phyloP scores from a whole-genome alignment of 1,140 invertebrate species.

The Vanessa atalanta region DNA sequence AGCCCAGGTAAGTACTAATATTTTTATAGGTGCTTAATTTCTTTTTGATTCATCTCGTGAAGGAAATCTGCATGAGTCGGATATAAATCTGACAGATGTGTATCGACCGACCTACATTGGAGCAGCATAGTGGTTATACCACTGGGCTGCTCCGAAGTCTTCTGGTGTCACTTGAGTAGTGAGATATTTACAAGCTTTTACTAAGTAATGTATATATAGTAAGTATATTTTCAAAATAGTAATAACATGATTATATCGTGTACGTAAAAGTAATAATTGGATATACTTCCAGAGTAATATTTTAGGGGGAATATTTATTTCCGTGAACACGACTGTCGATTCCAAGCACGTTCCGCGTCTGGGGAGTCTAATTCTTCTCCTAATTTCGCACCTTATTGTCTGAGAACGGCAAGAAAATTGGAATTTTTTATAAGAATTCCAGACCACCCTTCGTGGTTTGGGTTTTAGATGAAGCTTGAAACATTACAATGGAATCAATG shows the following conservation, averaged over 20 bases:
- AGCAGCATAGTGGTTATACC: too few relatives aligned
- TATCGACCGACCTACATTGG: too few relatives aligned
- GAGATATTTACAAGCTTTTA: not conserved
- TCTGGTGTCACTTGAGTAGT: too few relatives aligned
- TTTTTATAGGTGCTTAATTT: too few relatives aligned
- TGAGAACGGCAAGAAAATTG: conserved; percentile 67
- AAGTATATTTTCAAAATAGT: not conserved
- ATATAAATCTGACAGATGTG: too few relatives aligned
- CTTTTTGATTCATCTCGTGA: too few relatives aligned
- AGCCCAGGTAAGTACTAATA: too few relatives aligned
- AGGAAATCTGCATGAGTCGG: too few relatives aligned
- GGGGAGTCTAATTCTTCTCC: conserved; percentile 75
- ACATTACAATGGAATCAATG: conserved; percentile 35
- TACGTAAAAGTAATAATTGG: conserved; percentile 26
- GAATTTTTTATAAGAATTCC: conserved; percentile 71
- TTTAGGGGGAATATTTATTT: conserved; percentile 32
- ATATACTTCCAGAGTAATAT: conserved; percentile 31
- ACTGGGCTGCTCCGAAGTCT: too few relatives aligned
- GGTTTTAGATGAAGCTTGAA: conserved; percentile 30
- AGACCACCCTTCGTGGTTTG: conserved; percentile 44
- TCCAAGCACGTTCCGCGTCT: conserved; percentile 57
- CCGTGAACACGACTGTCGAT: conserved; percentile 51
- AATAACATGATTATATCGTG: conserved; percentile 10
- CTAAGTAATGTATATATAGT: too few relatives aligned
- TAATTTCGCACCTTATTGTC: conserved; percentile 78